Base-by-base conservation (phyloP, 30 jellyfish, hydroid and myxozoan genomes). In the Hydractinia echinata region DNA sequence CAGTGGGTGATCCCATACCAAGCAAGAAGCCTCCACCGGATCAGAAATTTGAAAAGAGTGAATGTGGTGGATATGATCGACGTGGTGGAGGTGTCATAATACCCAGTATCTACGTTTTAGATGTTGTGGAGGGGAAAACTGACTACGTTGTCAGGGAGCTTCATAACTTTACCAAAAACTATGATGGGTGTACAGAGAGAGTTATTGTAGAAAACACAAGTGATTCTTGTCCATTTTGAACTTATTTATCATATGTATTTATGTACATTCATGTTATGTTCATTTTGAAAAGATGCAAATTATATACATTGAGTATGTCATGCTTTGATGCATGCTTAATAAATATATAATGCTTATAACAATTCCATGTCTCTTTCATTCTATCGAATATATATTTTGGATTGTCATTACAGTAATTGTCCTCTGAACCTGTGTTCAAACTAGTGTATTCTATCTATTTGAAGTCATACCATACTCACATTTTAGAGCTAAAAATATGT, bases 1-100 rank as follows among this genome's bases (percentile, higher is more conserved):
- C 69, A 11, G 69, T 58, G 15, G 69, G 69, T 11, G 18, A 58
- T 11, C 69, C 69, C 19, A 16, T 58, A 11, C 69, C 19, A 16
- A 58, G 69, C 69, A 58, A 58, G 19, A 58, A 58, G 69, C 69
- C 69, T 11, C 69, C 69, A 58, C 19, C 69, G 15, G 69, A 58
- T 58, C 69, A 58, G 69, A 58, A 58, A 16, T 58, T 58, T 58
- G 18, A 58, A 16, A 58, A 58, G 19, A 58, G 19, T 16, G 19
- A 13, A 11, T 58, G 18, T 11, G 69, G 69, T 16, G 69, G 69
- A 58, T 58, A 11, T 58, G 69, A 58, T 58, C 3, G 19, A 58
- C 15, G 69, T 11, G 69, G 69, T 58, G 69, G 69, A 58, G 69
- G 69, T 11, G 69, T 58, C 19, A 58, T 58, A 13, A 58, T 58